Evolutionary conservation across 2,113 vertebrate genomes (phyloP).

Genomic region (Asarcornis scutulata): DNA sequence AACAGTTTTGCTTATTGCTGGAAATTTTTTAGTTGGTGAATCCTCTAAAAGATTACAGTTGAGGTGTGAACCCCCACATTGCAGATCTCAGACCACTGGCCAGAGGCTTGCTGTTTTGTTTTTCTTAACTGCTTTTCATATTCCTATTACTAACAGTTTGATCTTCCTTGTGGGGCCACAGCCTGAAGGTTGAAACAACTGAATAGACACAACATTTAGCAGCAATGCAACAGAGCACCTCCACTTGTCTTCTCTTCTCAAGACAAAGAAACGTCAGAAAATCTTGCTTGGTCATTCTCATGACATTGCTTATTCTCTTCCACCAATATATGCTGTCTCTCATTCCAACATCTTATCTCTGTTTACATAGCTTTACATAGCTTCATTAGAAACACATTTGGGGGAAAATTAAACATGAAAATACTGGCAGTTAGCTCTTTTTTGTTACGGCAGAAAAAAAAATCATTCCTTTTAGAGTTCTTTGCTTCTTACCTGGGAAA

Average conservation of each 20-base stretch:
- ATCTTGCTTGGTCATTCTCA: neutral
- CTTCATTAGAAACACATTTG: neutral
- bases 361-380: neutral
- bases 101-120: no score
- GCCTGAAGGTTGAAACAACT: neutral
- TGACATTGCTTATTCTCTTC: neutral
- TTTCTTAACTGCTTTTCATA: neutral
- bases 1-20: neutral
- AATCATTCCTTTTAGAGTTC: neutral
- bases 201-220: no score
- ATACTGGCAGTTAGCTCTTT: neutral
- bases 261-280: neutral
- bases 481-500: neutral
- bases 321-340: neutral
- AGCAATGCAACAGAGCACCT: neutral
- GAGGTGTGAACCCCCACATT: neutral
- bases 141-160: neutral
- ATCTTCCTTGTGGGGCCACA: fast-evolving
- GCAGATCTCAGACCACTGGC: neutral
- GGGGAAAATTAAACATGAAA: neutral
- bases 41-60: neutral
- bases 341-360: neutral
- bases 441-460: neutral
- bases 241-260: neutral
- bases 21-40: neutral